These are phyloP conservation scores for Zingel zingel DNA, from an alignment of 2,113 vertebrate genomes.

Conservation along the genomic window DNA sequence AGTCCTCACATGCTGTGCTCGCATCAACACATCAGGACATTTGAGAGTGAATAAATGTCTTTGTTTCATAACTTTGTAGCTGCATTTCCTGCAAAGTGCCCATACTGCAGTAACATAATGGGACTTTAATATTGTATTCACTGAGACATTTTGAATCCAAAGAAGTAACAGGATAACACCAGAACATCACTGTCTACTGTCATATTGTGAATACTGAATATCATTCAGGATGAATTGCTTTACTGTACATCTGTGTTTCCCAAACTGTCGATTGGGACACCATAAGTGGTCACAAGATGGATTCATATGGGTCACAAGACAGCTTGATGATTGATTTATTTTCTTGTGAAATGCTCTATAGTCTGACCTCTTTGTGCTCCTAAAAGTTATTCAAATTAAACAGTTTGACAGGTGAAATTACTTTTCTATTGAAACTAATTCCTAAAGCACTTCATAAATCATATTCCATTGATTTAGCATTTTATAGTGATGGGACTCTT, in stretches of 20 bases:
- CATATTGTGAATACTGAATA: background rate
- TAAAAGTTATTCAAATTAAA: background rate
- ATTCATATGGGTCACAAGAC: background rate
- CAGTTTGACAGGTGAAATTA: background rate
- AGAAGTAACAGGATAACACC: background rate
- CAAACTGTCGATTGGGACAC: background rate
- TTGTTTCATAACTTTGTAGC: constrained; percentile 2
- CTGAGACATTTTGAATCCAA: constrained; percentile 4
- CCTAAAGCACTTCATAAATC: background rate
- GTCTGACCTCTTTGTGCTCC: background rate
- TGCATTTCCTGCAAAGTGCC: constrained; percentile 8
- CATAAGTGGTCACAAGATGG: background rate
- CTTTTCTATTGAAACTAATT: background rate
- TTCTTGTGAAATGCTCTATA: background rate
- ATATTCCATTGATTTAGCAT: background rate
- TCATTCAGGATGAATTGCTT: background rate
- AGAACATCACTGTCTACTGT: background rate
- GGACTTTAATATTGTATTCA: constrained; percentile 10
- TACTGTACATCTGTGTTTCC: background rate
- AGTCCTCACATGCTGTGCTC: constrained; percentile 17
- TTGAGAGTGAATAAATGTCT: constrained; percentile 24
- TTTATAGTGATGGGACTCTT: background rate
- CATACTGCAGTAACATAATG: constrained; percentile 3
- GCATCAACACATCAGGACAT: constrained; percentile 27
- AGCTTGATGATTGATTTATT: background rate